Evolutionary conservation across 2,888 invertebrate genomes (phyloP).

Genomic region (Lymantria dispar): DNA sequence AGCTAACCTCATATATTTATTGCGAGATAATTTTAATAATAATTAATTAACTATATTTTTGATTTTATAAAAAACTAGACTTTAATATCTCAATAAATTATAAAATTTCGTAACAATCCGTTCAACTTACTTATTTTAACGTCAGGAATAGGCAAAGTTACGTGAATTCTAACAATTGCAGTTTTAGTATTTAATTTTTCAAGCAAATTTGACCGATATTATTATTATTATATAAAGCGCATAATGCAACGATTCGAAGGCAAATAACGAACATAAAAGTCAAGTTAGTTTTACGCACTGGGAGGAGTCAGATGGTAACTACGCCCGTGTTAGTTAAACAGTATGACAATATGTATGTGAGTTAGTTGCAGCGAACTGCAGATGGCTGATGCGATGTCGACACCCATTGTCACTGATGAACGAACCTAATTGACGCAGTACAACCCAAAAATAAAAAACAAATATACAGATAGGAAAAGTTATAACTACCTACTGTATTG

Average conservation of each 20-base stretch:
- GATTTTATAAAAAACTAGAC: too few species aligned
- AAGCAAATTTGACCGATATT: neutral
- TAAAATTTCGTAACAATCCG: too few species aligned
- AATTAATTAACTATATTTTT: too few species aligned
- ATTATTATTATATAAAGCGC: neutral
- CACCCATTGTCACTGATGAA: constrained; percentile 52
- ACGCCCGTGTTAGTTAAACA: constrained; percentile 71
- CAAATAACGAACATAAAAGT: constrained; percentile 61
- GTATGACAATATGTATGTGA: constrained; percentile 51
- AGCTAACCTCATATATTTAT: too few species aligned
- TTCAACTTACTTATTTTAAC: too few species aligned
- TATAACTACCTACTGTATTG: constrained; percentile 42
- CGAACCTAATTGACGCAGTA: constrained; percentile 62
- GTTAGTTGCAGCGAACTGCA: constrained; percentile 55
- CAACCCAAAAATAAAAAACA: constrained; percentile 35
- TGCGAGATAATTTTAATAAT: too few species aligned
- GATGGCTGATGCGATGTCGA: constrained; percentile 45
- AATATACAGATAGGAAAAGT: constrained; percentile 33
- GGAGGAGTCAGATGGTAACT: constrained; percentile 45
- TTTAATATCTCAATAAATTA: too few species aligned
- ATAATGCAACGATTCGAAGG: constrained; percentile 48
- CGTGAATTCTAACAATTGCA: too few species aligned
- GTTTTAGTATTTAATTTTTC: too few species aligned
- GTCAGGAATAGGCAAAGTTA: too few species aligned
- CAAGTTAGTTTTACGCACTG: constrained; percentile 63